phyloP scores from a whole-genome alignment of 2,113 vertebrate species.

The Myrmecophaga tridactyla region DNA sequence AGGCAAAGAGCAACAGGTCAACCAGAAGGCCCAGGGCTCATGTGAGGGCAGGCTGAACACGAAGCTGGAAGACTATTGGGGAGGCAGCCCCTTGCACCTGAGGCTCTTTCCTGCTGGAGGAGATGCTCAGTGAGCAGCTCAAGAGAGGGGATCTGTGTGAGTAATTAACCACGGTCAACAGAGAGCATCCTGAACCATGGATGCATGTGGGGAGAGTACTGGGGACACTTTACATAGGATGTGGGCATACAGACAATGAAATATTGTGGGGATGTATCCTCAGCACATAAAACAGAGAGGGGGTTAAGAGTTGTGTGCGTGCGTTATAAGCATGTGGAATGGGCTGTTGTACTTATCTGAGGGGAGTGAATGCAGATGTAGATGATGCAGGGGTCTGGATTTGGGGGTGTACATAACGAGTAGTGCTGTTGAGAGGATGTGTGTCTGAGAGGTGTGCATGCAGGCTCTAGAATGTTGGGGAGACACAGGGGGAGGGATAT shows the following conservation, averaged over 20 bases:
- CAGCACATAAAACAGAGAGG: not conserved
- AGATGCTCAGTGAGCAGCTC: not conserved
- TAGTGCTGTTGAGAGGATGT: rapidly evolving
- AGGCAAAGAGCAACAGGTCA: not conserved
- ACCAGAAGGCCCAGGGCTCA: not conserved
- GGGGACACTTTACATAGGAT: not conserved
- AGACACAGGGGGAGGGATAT: not conserved
- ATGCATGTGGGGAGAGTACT: not conserved
- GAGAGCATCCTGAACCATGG: not conserved
- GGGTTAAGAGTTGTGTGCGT: not conserved
- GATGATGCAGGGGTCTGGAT: too few species aligned
- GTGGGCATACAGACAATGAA: not conserved
- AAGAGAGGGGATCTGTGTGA: not conserved
- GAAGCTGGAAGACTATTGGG: not conserved
- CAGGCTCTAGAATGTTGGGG: not conserved
- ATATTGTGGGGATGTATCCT: not conserved
- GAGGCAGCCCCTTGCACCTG: not conserved
- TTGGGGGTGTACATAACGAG: not conserved
- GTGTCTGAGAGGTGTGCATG: not conserved
- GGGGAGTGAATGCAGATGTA: not conserved
- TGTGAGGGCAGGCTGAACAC: not conserved
- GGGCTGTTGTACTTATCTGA: not conserved
- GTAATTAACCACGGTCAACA: not conserved
- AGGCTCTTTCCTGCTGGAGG: not conserved
- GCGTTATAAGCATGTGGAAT: not conserved